Evolutionary conservation across 2,888 invertebrate species (phyloP).

Genomic region (Heliconius ethilla): DNA sequence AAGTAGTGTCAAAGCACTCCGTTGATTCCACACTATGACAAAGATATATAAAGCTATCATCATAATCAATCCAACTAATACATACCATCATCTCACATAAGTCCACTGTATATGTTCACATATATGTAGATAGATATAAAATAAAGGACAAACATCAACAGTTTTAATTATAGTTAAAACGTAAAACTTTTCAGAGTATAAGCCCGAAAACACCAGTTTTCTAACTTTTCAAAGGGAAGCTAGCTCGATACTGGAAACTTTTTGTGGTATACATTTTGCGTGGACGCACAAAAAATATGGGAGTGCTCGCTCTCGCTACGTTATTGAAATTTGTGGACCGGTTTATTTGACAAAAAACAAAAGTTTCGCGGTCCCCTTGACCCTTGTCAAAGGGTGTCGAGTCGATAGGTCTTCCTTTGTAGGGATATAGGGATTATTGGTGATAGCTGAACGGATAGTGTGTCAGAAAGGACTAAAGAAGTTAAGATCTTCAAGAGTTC

Average conservation of each 20-base stretch:
- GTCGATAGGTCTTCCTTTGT: neutral
- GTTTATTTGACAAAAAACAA: conserved; percentile 37
- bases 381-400: conserved; percentile 26
- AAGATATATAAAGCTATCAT: neutral
- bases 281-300: conserved; percentile 53
- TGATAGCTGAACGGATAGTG: neutral
- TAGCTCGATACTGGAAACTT: conserved; percentile 50
- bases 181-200: conserved; percentile 24
- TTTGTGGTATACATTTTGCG: conserved; percentile 55
- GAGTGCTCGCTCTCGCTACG: conserved; percentile 40
- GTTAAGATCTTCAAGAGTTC: neutral
- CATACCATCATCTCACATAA: neutral
- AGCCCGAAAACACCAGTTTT: conserved; percentile 44
- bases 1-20: neutral
- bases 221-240: conserved; percentile 50
- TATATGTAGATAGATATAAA: neutral
- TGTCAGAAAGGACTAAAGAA: neutral
- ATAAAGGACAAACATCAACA: neutral
- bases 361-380: conserved; percentile 28
- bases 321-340: conserved; percentile 49
- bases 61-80: neutral
- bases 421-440: neutral
- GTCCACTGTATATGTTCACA: neutral
- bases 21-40: neutral
- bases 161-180: conserved; percentile 14